Evolutionary conservation across 2,888 invertebrate species (phyloP).

Genomic region (Lasioglossum villosulum): DNA sequence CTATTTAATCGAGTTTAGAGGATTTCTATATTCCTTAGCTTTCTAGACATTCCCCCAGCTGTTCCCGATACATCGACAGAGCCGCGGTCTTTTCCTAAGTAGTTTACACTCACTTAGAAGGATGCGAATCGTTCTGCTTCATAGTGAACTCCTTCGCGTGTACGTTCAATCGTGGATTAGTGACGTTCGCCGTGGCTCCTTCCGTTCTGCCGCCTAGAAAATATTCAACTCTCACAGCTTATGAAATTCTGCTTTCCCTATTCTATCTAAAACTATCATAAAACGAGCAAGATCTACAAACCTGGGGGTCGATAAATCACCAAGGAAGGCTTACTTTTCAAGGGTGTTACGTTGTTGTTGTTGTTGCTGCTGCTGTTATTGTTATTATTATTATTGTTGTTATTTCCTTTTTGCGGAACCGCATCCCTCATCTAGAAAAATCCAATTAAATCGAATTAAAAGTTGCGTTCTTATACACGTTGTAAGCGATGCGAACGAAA

Average conservation of each 20-base stretch:
- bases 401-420: conserved; percentile 89
- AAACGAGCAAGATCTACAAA: conserved; percentile 75
- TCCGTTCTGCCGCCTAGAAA: conserved; percentile 70
- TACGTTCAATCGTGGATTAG: conserved; percentile 90
- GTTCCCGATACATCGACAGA: conserved; percentile 21
- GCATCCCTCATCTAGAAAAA: conserved; percentile 86
- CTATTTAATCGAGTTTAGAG: neutral
- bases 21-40: neutral
- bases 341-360: conserved; percentile 86
- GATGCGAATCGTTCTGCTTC: conserved; percentile 86
- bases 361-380: neutral
- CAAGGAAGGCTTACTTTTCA: conserved; percentile 92
- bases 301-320: conserved; percentile 96
- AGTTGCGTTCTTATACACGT: neutral
- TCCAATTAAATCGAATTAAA: neutral
- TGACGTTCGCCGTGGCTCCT: conserved; percentile 68
- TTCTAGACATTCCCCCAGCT: conserved; percentile 28
- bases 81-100: conserved; percentile 34
- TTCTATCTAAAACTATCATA: neutral
- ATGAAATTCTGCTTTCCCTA: neutral
- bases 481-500: neutral
- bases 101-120: conserved; percentile 80
- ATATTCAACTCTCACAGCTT: neutral
- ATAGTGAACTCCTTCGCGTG: conserved; percentile 96
- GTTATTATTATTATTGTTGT: conserved; percentile 32